Conservation (phyloP, 1,140 invertebrate genomes). For the Rhynchophorus ferrugineus region DNA sequence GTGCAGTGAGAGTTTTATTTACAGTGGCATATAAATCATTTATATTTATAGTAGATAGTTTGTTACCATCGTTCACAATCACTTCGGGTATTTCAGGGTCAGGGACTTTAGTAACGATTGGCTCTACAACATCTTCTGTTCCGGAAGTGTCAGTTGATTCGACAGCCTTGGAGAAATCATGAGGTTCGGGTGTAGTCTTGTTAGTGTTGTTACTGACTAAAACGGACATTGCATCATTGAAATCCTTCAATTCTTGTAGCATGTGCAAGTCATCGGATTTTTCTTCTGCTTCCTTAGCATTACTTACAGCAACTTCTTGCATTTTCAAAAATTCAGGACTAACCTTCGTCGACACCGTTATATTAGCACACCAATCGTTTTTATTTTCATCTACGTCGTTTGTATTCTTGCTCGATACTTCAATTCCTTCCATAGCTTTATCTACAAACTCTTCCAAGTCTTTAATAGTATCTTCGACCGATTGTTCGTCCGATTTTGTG, state of each 20-base stretch:
- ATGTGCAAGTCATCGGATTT: constrained; percentile 1
- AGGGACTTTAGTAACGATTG: background rate
- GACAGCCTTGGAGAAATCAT: constrained; percentile 20
- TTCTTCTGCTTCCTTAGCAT: background rate
- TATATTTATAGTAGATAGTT: background rate
- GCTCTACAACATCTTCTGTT: constrained; percentile 4
- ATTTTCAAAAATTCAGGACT: constrained; percentile 24
- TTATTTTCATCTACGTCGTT: constrained; percentile 8
- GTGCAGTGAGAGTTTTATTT: constrained; percentile 19
- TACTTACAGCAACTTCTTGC: background rate
- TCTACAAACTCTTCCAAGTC: constrained; percentile 31
- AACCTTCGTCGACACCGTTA: constrained; percentile 26
- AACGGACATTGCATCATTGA: constrained; percentile 12
- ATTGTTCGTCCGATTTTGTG: constrained; percentile 1
- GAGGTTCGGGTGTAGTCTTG: background rate
- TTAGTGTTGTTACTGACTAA: constrained; percentile 8
- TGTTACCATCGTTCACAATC: background rate
- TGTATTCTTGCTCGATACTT: constrained; percentile 1
- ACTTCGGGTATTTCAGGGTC: background rate
- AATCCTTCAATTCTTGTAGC: constrained; percentile 12
- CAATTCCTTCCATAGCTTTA: constrained; percentile 20
- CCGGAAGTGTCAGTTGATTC: constrained; percentile 12
- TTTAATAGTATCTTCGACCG: constrained; percentile 24
- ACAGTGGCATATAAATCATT: constrained; percentile 27
- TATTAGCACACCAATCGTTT: constrained; percentile 28